phyloP scores from a whole-genome alignment of 2,797 vertebrate species.

The Urophycis tenuis region DNA sequence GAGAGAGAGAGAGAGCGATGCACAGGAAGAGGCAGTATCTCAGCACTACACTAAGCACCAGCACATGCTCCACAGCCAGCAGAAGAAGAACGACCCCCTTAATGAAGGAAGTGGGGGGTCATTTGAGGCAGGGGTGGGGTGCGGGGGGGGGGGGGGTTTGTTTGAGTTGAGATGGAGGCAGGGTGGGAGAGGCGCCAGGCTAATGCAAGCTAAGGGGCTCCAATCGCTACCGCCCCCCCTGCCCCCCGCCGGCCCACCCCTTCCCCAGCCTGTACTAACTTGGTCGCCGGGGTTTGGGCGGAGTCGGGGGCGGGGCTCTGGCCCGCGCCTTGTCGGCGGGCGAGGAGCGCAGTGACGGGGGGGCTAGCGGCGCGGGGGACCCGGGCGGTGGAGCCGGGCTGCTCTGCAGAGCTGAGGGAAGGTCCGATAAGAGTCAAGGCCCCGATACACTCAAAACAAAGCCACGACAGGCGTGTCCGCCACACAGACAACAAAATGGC shows the following conservation, averaged over 20 bases:
- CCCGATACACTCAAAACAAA: background rate
- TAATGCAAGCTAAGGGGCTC: conserved; percentile 54
- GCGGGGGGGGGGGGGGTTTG: conserved; percentile 23
- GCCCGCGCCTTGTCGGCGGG: conserved; percentile 71
- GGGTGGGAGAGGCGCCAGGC: conserved; percentile 45
- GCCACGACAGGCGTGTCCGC: background rate
- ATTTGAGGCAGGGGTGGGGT: conserved; percentile 14
- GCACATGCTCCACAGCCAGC: conserved; percentile 67
- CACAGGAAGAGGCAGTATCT: conserved; percentile 39
- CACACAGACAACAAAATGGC: background rate
- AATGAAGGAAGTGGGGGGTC: background rate
- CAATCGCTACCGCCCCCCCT: conserved; percentile 25
- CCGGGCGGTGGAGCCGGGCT: conserved; percentile 48
- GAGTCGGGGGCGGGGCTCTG: conserved; percentile 73
- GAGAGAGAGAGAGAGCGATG: background rate
- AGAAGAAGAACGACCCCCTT: background rate
- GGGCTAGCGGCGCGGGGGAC: conserved; percentile 72
- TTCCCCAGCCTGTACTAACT: conserved; percentile 75
- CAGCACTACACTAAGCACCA: conserved; percentile 51
- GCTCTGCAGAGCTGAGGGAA: conserved; percentile 60
- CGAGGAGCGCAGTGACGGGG: conserved; percentile 70
- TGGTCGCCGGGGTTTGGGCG: conserved; percentile 82
- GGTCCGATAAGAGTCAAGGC: conserved; percentile 17
- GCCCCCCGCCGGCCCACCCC: conserved; percentile 32
- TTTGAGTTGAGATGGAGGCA: conserved; percentile 30